Conservation (phyloP, 2,113 vertebrate species). For the Anoura caudifer region DNA sequence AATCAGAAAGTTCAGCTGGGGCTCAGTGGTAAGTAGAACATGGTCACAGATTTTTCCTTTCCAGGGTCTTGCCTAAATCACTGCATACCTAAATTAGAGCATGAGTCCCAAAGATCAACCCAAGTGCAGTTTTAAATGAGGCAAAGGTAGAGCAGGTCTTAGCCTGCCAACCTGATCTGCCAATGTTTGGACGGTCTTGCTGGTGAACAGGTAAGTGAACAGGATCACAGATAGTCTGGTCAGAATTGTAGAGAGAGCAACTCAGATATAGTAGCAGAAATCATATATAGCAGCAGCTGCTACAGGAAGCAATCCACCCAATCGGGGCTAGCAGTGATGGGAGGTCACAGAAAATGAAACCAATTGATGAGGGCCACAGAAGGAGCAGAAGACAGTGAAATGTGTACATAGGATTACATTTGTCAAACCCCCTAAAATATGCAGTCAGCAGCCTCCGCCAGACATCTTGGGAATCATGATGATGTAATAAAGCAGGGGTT, state of each 20-base stretch:
- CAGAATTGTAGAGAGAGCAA: background rate
- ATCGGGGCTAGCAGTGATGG: background rate
- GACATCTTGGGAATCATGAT: background rate
- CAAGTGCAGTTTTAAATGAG: background rate
- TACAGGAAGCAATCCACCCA: background rate
- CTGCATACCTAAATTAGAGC: background rate
- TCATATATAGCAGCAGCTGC: background rate
- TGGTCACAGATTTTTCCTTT: background rate
- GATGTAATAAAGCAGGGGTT: background rate
- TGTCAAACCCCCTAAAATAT: background rate
- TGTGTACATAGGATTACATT: rapidly evolving
- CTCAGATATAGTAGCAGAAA: background rate
- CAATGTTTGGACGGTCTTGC: background rate
- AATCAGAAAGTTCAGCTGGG: background rate
- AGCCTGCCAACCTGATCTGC: background rate
- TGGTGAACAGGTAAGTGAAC: background rate
- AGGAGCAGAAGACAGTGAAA: background rate
- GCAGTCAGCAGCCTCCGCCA: background rate
- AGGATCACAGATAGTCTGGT: background rate
- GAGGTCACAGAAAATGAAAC: background rate
- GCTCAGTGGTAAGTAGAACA: background rate
- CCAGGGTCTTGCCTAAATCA: background rate
- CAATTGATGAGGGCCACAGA: background rate
- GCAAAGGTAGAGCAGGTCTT: background rate
- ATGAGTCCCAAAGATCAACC: background rate